Conservation (phyloP, 2,888 invertebrate species). For the Carterocephalus palaemon region DNA sequence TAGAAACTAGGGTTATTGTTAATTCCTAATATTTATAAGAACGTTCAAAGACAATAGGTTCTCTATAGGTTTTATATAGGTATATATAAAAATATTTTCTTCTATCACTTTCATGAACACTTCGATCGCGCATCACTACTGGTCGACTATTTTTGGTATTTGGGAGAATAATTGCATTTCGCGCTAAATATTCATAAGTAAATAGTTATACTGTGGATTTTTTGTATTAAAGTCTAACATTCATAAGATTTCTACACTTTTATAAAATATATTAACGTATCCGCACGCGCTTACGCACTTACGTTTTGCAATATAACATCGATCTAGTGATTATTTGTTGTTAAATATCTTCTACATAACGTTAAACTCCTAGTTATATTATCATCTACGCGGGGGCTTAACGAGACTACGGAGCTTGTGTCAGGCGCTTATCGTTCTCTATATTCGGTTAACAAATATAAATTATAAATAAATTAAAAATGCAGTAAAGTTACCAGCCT, state of each 20-base stretch:
- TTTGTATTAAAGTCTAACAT: conserved; percentile 35
- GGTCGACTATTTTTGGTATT: conserved; percentile 63
- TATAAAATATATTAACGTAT: conserved; percentile 44
- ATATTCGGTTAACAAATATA: too few species aligned
- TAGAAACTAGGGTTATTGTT: conserved; percentile 10
- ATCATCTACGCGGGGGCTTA: conserved; percentile 46
- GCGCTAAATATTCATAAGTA: conserved; percentile 30
- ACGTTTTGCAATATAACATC: conserved; percentile 58
- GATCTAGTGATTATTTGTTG: conserved; percentile 51
- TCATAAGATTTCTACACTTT: conserved; percentile 62
- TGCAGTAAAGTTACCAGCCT: too few species aligned
- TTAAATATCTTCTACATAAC: conserved; percentile 22
- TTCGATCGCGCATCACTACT: conserved; percentile 61
- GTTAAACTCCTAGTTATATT: conserved; percentile 12
- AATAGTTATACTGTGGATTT: conserved; percentile 35
- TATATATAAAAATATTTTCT: conserved; percentile 73
- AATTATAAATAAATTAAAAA: too few species aligned
- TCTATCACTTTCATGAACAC: conserved; percentile 76
- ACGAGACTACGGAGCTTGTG: conserved; percentile 52
- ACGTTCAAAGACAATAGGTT: conserved; percentile 35
- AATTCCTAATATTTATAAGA: conserved; percentile 17
- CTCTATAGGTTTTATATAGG: conserved; percentile 55
- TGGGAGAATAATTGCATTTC: conserved; percentile 30
- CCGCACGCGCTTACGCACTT: conserved; percentile 15
- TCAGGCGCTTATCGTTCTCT: conserved; percentile 6